Evolutionary conservation across 2,797 vertebrate genomes (phyloP), one percentile per base, ranked within the genome.

Genomic region (Florisuga fusca): DNA sequence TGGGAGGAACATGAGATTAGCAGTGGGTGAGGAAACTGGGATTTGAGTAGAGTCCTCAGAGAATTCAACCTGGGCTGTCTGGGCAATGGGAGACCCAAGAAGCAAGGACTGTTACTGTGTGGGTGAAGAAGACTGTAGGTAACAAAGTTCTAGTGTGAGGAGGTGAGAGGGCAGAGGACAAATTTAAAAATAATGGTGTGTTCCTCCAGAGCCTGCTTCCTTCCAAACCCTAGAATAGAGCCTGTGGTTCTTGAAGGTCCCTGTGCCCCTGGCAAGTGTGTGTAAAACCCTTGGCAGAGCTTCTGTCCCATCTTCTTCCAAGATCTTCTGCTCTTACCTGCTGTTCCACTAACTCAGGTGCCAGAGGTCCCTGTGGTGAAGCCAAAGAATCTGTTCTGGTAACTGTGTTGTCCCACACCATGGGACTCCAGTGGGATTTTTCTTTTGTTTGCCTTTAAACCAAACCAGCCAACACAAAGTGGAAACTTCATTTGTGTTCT

Each of bases 321-420:
- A 31, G 15, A 63, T 8, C 31, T 63, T 26, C 71, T 27, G 34
- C 43, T 68, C 10, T 26, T 74, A 54, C 57, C 57, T 46, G 33
- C 62, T 50, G 0, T 68, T 75, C 41, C 9, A n/a, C 62, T 68
- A 31, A 41, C 38, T 41, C 41, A 22, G 33, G 17, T 33, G 19
- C 23, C 19, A 46, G 38, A 59, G 45, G 27, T 38, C 7, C 62
- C 38, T 15, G 25, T 29, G 25, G 33, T n/a, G 12, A 21, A 67
- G 29, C 17, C 62, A 61, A 33, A 26, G 7, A 34, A 75, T 34
- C 14, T 1, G 0, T 5, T 20, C 29, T 43, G 23, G 12, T 55
- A 55, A 19, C 36, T 1, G 0, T 54, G 34, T 19, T 8, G 0
- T 81, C 17, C 55, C 55, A 26, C 34, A 26, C 41, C 1, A 0